Evolutionary conservation across 2,113 vertebrate species (phyloP).

Genomic region (Sturnus vulgaris): DNA sequence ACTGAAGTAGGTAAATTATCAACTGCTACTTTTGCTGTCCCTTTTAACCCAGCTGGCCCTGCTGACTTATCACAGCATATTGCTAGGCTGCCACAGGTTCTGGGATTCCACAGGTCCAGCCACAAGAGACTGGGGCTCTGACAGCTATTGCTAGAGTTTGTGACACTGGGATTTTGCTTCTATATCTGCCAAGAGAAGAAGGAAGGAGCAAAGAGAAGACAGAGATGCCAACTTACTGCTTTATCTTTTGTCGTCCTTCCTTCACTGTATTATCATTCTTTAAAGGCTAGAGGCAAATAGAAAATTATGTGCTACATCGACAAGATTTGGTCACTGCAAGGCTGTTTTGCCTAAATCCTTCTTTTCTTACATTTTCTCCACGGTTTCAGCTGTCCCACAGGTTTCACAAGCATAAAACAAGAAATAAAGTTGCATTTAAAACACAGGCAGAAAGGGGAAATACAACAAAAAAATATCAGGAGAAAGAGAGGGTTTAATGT

Average conservation of each 20-base stretch:
- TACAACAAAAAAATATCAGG: not conserved
- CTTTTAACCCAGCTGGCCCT: not conserved
- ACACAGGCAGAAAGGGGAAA: not conserved
- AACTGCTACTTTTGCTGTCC: not conserved
- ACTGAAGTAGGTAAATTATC: not conserved
- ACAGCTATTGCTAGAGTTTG: not conserved
- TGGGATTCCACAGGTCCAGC: not conserved
- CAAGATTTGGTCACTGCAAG: not conserved
- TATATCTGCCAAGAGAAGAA: not conserved
- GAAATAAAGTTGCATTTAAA: constrained; percentile 11
- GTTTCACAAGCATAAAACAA: not conserved
- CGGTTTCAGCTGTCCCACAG: not conserved
- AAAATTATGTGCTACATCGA: not conserved
- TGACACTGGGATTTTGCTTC: not conserved
- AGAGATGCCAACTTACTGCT: not conserved
- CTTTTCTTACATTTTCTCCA: not conserved
- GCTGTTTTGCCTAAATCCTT: not conserved
- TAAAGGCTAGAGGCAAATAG: not conserved
- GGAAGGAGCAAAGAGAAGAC: not conserved
- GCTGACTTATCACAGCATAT: not conserved
- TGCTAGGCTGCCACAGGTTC: not conserved
- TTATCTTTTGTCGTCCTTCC: not conserved
- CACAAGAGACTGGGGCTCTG: not conserved
- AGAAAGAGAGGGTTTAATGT: not conserved
- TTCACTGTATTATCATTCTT: not conserved